Evolutionary conservation across 1,140 invertebrate genomes (phyloP).

Genomic region (Stenopsyche tienmushanensis): DNA sequence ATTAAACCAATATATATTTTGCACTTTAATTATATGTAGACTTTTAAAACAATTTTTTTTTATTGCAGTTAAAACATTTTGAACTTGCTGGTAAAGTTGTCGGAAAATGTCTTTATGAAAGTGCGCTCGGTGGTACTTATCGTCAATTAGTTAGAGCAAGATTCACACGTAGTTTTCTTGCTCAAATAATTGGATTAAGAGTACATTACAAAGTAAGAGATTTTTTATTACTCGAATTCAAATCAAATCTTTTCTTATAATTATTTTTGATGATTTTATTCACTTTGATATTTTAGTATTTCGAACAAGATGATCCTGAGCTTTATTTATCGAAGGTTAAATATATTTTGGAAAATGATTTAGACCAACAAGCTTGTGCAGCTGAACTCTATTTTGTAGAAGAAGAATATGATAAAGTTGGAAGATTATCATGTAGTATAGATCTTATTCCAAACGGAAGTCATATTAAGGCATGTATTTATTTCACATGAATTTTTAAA

Average conservation of each 20-base stretch:
- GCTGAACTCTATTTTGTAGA: slow-evolving; percentile 87
- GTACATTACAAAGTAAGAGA: slow-evolving; percentile 81
- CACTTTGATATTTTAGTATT: slow-evolving; percentile 66
- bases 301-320: slow-evolving; percentile 94
- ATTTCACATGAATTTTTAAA: too few species aligned
- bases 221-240: slow-evolving; percentile 4
- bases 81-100: slow-evolving; percentile 93
- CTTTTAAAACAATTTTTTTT: slow-evolving; percentile 1
- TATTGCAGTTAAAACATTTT: slow-evolving; percentile 73
- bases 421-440: slow-evolving; percentile 72
- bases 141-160: slow-evolving; percentile 85
- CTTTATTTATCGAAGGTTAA: slow-evolving; percentile 89
- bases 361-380: slow-evolving; percentile 62
- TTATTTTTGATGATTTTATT: too few species aligned
- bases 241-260: background rate
- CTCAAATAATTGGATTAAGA: slow-evolving; percentile 88
- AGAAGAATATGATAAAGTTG: slow-evolving; percentile 80
- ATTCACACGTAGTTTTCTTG: slow-evolving; percentile 90
- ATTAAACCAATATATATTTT: too few species aligned
- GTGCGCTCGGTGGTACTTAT: slow-evolving; percentile 83
- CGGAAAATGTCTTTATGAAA: slow-evolving; percentile 93
- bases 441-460: slow-evolving; percentile 77
- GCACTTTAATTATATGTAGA: slow-evolving; percentile 3
- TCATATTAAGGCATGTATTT: slow-evolving; percentile 55
- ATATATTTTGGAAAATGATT: slow-evolving; percentile 88